Base-by-base conservation (phyloP, 2,797 vertebrate species). In the Anas bernieri region DNA sequence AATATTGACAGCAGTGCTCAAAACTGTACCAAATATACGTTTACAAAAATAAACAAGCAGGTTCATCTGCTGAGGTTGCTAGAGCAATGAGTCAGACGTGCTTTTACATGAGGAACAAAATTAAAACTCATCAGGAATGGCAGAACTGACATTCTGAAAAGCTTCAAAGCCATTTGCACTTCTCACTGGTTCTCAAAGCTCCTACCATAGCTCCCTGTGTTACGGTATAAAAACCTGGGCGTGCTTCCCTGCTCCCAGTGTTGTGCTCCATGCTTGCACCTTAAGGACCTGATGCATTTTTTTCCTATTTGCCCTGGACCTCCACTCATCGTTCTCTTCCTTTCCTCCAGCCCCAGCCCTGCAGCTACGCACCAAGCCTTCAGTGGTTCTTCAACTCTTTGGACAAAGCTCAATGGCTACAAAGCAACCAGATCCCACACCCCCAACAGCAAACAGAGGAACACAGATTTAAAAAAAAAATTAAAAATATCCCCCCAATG, bases 261-360 rank as follows among this genome's bases (percentile, higher is more conserved):
- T 26, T 61, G 41, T 58, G n/a, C 48, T 82, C 45, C 35, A 2
- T 37, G 8, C 30, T 61, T 78, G 7, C 26, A 73, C 39, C 31
- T 56, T 67, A 63, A 48, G 28, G 56, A 17, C 72, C 17, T 75
- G 6, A 28, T 63, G 26, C 28, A 4, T 17, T 43, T 52, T 63
- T 59, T 48, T 69, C 67, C 2, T n/a, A 7, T 59, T 69, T 80
- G 37, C 52, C 59, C 54, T 46, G 22, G 30, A 50, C 15, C 48
- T 85, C 63, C 9, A 6, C 33, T 56, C 11, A 46, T 16, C 28
- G 13, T 39, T 55, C 17, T 73, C 16, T 39, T 76, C 52, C n/a
- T 76, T 23, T 7, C n/a, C n/a, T 43, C 4, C 18, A 0, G 0
- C 46, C 28, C 17, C 45, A 21, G 7, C 31, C 30, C n/a, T 33